Base-by-base conservation (phyloP, 2,888 invertebrate species). In the Dione juno region DNA sequence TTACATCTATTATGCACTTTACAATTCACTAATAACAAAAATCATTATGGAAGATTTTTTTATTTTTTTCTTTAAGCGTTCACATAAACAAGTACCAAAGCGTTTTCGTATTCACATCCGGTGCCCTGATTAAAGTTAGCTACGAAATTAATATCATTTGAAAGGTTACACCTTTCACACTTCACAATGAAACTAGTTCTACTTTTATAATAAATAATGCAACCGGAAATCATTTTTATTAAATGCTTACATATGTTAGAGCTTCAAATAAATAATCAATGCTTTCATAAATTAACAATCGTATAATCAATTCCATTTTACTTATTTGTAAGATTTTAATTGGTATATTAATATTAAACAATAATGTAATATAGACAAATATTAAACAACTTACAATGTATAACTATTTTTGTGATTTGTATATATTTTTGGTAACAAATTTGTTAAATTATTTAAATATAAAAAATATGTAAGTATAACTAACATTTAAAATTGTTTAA, bases 121-220 rank as follows among this genome's bases (percentile, higher is more conserved):
- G 77, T 82, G 74, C 71, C 75, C 72, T 80, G 78, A 83, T 83
- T 81, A 80, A 77, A 78, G 80, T 85, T 81, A 74, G 77, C 77
- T 76, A 73, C 74, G 69, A 79, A 80, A 82, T 81, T 81, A 80
- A 82, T 83, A 79, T 74, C 74, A 73, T 80, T 80, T 75, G 74
- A 81, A 83, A 86, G 84, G 84, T 85, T 84, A 80, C 68, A 76
- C 78, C 82, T 83, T 84, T 85, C 84, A 85, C 84, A 83, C 84
- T 80, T 83, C 74, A 79, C 79, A 80, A 74, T 76, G 78, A 54
- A 80, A 78, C 79, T 78, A 70, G 79, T 80, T 76, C 65, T 54
- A 59, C 64, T 67, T 66, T 67, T 66, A 64, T 65, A 61, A 71
- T 63, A 69, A 70, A 73, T 72, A 70, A 28, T 50, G 50, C 35